These are phyloP conservation scores for Eristalis tenax DNA, from an alignment of 2,888 invertebrate genomes.

Conservation along the genomic window DNA sequence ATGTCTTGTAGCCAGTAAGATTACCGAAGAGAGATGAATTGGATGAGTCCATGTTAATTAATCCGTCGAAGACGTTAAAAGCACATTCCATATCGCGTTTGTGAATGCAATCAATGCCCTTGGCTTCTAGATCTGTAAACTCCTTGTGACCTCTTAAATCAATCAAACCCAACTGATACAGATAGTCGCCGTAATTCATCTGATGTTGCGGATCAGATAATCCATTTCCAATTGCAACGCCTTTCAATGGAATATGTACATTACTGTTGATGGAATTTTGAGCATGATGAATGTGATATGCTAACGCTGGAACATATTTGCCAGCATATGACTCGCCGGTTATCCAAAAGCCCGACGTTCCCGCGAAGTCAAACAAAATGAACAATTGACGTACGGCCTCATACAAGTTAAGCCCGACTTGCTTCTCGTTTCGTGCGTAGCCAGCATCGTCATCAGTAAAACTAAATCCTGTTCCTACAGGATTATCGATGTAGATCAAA, in stretches of 20 bases:
- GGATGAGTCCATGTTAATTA: conserved; percentile 84
- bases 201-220: conserved; percentile 90
- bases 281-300: conserved; percentile 84
- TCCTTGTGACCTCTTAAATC: conserved; percentile 83
- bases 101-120: conserved; percentile 83
- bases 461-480: conserved; percentile 95
- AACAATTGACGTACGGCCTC: conserved; percentile 91
- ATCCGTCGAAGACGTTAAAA: conserved; percentile 86
- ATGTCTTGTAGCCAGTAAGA: conserved; percentile 78
- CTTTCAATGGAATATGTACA: conserved; percentile 80
- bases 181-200: conserved; percentile 88
- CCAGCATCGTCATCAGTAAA: conserved; percentile 90
- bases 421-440: conserved; percentile 89
- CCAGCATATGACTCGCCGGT: conserved; percentile 96
- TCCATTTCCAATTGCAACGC: conserved; percentile 88
- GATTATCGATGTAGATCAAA: conserved; percentile 95
- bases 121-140: conserved; percentile 84
- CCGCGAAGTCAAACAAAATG: conserved; percentile 89
- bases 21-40: conserved; percentile 87
- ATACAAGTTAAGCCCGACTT: conserved; percentile 91
- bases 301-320: conserved; percentile 88
- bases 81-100: conserved; percentile 86
- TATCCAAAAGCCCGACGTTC: conserved; percentile 89
- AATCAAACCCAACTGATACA: conserved; percentile 88
- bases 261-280: conserved; percentile 78